Evolutionary conservation across 92 coral and sea anemone genomes (phyloP), one percentile per base, ranked within the genome.

Genomic region (Phenganax stokvisi): DNA sequence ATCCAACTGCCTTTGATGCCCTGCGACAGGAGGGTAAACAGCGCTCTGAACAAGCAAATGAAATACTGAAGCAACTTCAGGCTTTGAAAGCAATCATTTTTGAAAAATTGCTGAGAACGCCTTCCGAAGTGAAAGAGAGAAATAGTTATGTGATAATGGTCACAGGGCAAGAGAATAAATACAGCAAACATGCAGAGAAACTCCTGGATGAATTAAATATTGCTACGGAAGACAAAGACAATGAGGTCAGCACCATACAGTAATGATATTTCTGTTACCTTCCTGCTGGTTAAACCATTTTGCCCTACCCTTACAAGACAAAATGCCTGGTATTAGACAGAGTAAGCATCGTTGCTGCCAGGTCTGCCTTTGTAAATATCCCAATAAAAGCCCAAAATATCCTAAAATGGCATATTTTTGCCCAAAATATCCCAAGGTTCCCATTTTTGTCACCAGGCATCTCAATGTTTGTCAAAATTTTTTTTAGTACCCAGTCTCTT

Each of bases 221-320:
- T 55, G 97, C 99, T 27, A 72, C 88, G 8, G 97, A 90, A 82
- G 97, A 92, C 81, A 92, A 89, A 85, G 99, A 96, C 52, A 92
- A 90, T 77, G 99, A 96, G 97, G 99, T 87, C 88, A 30, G 61
- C 56, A 51, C 52, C 52, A 25, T 16, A 27, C 0, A 56, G 7
- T 60, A 44, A 54, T 0, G 20, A 20, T 20, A 20, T 20, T 20
- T 20, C 25, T 20, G 25, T 20, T 20, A 74, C 90, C 92, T 59
- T 59, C 25, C 47, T 37, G 47, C 5, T 37, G 5, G 47, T 5
- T 37, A 37, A 37, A 37, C 5, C 47, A 37, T 37, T 37, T 37
- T 2, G 3, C 47, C 47, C 47, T 20, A 20, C 25, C 25, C 25
- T 20, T 20, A 20, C 25, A 37, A 37, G 47, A 37, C 3, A 37